Base-by-base conservation (phyloP, 2,797 vertebrate species). In the Knipowitschia caucasica region DNA sequence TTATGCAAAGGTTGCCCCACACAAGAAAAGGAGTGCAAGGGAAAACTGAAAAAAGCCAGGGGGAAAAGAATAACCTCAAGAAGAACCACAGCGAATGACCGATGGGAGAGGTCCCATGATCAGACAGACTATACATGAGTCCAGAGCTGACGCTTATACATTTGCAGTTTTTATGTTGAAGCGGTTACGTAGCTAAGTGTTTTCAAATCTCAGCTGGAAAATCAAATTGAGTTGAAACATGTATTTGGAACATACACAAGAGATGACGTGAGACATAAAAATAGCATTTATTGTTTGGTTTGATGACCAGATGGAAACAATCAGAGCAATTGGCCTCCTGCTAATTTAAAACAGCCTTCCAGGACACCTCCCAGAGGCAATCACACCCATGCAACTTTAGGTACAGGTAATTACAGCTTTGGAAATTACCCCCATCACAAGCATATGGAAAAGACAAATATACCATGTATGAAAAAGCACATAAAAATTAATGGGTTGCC, bases 241-340 rank as follows among this genome's bases (percentile, higher is more conserved):
- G n/a, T n/a, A n/a, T n/a, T n/a, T n/a, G n/a, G n/a, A n/a, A n/a
- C n/a, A n/a, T n/a, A n/a, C n/a, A n/a, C n/a, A n/a, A 29, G 25
- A 30, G 39, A 35, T 58, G 72, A 72, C 61, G 57, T 54, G 33
- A 42, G 44, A 27, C 59, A 57, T 64, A 59, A 66, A 34, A 12
- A 7, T 44, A 56, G n/a, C n/a, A n/a, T n/a, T 65, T 57, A 70
- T 69, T 40, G 66, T 77, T 66, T 77, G 68, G 56, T 86, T 79
- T 85, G 86, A 83, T 73, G 77, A 70, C 85, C 87, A 91, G 86
- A 89, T 89, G 87, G 76, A 81, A 84, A 88, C 84, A 89, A 89
- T 89, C 86, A 89, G 81, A 77, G 68, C 80, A 78, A 81, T 79
- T 68, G 53, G 67, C 84, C 83, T 84, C 77, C 68, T 71, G 78